Evolutionary conservation across 2,888 invertebrate genomes (phyloP).

Genomic region (Lithophane leautieri): DNA sequence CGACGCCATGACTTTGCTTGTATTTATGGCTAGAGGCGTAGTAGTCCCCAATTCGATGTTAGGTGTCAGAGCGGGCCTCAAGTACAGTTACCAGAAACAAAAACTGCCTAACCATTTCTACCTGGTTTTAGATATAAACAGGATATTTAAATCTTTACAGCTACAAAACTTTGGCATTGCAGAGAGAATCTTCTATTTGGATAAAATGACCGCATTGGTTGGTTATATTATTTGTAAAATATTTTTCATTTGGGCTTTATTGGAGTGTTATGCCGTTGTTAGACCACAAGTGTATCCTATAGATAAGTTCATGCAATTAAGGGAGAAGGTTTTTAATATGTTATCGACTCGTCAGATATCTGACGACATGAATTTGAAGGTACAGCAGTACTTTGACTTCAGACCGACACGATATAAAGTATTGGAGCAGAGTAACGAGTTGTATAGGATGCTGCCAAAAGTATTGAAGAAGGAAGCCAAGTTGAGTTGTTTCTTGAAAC

Average conservation of each 20-base stretch:
- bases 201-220: constrained; percentile 63
- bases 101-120: constrained; percentile 13
- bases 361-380: constrained; percentile 42
- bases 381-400: constrained; percentile 50
- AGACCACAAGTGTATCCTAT: constrained; percentile 45
- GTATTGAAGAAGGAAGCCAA: constrained; percentile 44
- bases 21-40: constrained; percentile 2
- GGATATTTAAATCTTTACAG: constrained; percentile 68
- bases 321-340: constrained; percentile 12
- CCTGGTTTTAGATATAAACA: constrained; percentile 59
- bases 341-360: constrained; percentile 36
- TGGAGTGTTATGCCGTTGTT: constrained; percentile 67
- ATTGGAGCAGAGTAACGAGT: constrained; percentile 33
- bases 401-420: constrained; percentile 19
- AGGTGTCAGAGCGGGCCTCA: constrained; percentile 1
- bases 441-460: constrained; percentile 47
- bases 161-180: constrained; percentile 66
- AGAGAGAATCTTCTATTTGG: constrained; percentile 49
- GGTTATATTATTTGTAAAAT: constrained; percentile 62
- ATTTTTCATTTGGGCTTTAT: constrained; percentile 70
- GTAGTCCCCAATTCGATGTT: constrained; percentile 13
- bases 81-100: not conserved
- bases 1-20: constrained; percentile 34
- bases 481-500: constrained; percentile 36
- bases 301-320: constrained; percentile 29